Evolutionary conservation across 2,797 vertebrate genomes (phyloP).

Genomic region (Adrianichthys oophorus): DNA sequence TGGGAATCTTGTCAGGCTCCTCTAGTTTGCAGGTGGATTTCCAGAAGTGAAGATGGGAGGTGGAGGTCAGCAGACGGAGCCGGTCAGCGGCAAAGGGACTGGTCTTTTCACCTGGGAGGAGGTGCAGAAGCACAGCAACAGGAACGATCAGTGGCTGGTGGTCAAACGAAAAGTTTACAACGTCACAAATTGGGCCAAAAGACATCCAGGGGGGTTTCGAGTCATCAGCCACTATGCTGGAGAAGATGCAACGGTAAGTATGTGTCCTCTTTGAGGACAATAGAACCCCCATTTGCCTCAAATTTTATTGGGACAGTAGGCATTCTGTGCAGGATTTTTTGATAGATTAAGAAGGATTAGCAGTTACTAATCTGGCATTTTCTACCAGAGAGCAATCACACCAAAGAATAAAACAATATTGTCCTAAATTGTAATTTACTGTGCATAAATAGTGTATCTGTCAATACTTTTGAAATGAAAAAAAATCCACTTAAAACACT

Average conservation of each 20-base stretch:
- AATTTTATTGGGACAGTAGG: too few relatives aligned
- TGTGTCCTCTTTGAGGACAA: not conserved
- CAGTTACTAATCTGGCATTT: too few relatives aligned
- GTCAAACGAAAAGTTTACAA: slow-evolving; percentile 89
- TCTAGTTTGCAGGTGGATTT: not conserved
- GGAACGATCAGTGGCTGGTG: slow-evolving; percentile 86
- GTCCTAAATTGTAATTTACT: too few relatives aligned
- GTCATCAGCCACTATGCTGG: slow-evolving; percentile 86
- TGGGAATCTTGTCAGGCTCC: not conserved
- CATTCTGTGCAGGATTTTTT: too few relatives aligned
- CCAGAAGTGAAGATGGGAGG: slow-evolving; percentile 51
- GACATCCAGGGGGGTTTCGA: slow-evolving; percentile 81
- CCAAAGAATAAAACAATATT: too few relatives aligned
- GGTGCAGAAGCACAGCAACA: slow-evolving; percentile 80
- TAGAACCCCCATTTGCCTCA: too few relatives aligned
- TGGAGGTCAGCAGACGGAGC: slow-evolving; percentile 53
- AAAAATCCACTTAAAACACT: too few relatives aligned
- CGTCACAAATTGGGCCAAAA: slow-evolving; percentile 80
- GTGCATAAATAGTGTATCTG: too few relatives aligned
- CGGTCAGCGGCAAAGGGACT: slow-evolving; percentile 26
- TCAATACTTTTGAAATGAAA: too few relatives aligned
- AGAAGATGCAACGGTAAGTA: slow-evolving; percentile 89
- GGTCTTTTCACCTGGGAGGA: slow-evolving; percentile 86
- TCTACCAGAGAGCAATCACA: too few relatives aligned
- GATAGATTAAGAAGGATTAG: too few relatives aligned